A percentile compares a stretch with the other conserved stretches of the same genome.
Conservation (phyloP, 2,797 vertebrate species). For the Heliangelus exortis region DNA sequence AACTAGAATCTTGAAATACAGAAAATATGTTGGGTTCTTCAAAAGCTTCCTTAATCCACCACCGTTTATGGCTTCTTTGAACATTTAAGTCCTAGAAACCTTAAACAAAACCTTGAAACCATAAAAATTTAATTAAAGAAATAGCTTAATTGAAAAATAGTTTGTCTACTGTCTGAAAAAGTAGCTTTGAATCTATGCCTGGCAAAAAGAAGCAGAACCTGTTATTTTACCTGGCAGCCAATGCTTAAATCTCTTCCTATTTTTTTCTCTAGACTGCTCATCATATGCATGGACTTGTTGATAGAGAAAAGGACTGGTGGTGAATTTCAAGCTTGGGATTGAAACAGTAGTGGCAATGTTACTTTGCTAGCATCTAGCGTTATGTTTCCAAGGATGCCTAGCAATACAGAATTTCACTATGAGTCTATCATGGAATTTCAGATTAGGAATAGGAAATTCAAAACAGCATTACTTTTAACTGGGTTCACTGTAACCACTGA, state of each 20-base stretch:
- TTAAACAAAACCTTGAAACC: background rate
- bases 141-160: background rate
- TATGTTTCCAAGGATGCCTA: slow-evolving; percentile 57
- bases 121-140: background rate
- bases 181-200: slow-evolving; percentile 18
- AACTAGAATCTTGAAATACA: background rate
- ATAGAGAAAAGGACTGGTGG: background rate
- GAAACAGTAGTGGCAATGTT: slow-evolving; percentile 40
- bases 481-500: background rate
- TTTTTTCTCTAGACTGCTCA: slow-evolving; percentile 39
- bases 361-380: slow-evolving; percentile 21
- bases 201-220: slow-evolving; percentile 31
- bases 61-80: background rate
- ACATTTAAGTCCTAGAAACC: background rate
- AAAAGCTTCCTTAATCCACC: background rate
- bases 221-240: slow-evolving; percentile 21
- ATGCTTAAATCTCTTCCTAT: slow-evolving; percentile 56
- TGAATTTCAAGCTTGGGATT: slow-evolving; percentile 41
- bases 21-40: background rate
- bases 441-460: slow-evolving; percentile 49
- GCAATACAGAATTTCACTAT: slow-evolving; percentile 35
- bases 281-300: slow-evolving; percentile 50
- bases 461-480: slow-evolving; percentile 16
- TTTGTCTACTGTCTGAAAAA: background rate
- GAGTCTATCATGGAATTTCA: slow-evolving; percentile 42